Evolutionary conservation across 1,140 invertebrate genomes (phyloP).

Genomic region (Bombus cullumanus): DNA sequence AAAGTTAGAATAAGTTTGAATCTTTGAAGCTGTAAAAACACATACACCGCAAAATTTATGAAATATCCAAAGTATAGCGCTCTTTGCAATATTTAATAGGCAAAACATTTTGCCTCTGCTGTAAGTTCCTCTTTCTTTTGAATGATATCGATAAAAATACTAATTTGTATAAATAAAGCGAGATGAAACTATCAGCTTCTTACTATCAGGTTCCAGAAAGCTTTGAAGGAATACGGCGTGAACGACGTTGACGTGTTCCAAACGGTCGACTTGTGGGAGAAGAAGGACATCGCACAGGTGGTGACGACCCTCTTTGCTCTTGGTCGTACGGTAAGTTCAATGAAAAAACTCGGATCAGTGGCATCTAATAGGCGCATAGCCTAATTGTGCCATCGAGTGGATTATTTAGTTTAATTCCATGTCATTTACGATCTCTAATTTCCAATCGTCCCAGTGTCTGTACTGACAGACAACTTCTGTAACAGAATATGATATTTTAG

Average conservation of each 20-base stretch:
- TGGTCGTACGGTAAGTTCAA: constrained; percentile 89
- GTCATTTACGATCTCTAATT: too few species aligned
- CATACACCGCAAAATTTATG: rapidly evolving
- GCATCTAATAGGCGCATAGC: too few species aligned
- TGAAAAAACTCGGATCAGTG: background rate
- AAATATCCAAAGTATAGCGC: background rate
- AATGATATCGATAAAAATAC: too few species aligned
- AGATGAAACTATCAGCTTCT: too few species aligned
- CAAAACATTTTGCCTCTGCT: too few species aligned
- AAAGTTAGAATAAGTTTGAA: background rate
- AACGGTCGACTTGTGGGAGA: constrained; percentile 96
- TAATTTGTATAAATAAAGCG: too few species aligned
- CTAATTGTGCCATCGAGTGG: background rate
- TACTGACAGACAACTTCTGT: too few species aligned
- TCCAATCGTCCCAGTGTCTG: too few species aligned
- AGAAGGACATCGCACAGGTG: constrained; percentile 95
- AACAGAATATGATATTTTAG: too few species aligned
- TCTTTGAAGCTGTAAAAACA: too few species aligned
- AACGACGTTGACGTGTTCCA: constrained; percentile 96
- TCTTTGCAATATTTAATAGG: too few species aligned
- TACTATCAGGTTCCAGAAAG: constrained; percentile 92
- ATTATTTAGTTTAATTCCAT: background rate
- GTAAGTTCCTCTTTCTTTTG: too few species aligned
- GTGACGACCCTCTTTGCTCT: constrained; percentile 94
- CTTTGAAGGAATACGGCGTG: constrained; percentile 93